phyloP scores from a whole-genome alignment of 2,797 vertebrate species.

The Crossoptilon crossoptilon region DNA sequence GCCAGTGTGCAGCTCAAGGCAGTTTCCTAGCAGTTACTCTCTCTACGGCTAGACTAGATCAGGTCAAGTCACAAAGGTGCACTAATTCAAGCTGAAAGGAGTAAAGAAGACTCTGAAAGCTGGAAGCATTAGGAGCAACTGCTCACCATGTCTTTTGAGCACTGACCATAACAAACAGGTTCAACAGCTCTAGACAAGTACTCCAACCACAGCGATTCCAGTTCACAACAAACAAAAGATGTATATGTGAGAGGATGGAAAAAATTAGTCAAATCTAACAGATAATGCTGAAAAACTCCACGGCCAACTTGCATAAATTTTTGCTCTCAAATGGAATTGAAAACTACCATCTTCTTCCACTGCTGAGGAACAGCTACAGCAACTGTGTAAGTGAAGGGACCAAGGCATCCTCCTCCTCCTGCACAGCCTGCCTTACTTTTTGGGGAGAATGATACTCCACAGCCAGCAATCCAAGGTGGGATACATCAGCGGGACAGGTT shows the following conservation, averaged over 20 bases:
- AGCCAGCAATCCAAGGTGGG: not conserved
- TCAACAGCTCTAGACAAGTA: not conserved
- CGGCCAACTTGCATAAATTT: not conserved
- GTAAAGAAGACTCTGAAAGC: constrained; percentile 43
- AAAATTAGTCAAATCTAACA: not conserved
- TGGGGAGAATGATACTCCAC: not conserved
- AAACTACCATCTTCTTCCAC: not conserved
- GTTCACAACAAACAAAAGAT: not conserved
- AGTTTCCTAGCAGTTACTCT: not conserved
- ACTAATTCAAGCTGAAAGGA: constrained; percentile 35
- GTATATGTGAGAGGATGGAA: not conserved
- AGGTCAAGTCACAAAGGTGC: constrained; percentile 23
- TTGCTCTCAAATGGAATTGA: not conserved
- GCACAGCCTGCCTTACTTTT: not conserved
- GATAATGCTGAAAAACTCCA: not conserved
- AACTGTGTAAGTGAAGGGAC: not conserved
- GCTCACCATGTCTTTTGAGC: not conserved
- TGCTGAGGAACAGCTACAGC: not conserved
- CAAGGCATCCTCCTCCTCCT: not conserved
- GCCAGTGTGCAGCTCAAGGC: not conserved
- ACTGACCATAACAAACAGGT: not conserved
- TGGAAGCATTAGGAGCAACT: constrained; percentile 35
- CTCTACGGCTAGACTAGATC: not conserved
- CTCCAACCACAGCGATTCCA: not conserved
- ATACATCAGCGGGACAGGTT: not conserved